Conservation (phyloP, 2,888 invertebrate genomes). For the Lymantria monacha region DNA sequence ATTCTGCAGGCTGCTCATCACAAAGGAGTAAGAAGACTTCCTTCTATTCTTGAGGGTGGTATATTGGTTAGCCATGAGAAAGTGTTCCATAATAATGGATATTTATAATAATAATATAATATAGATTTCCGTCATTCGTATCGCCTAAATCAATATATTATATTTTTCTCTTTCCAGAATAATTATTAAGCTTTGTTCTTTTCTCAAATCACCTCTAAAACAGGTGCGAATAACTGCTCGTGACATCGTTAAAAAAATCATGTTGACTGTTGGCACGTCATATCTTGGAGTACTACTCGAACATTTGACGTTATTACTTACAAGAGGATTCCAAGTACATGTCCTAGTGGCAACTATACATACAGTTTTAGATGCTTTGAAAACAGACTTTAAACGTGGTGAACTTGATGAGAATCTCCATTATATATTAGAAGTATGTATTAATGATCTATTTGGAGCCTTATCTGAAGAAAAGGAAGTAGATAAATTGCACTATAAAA, state of each 20-base stretch:
- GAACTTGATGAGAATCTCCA: conserved; percentile 91
- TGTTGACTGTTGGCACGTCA: conserved; percentile 90
- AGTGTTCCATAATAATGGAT: too few species aligned
- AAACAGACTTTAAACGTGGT: conserved; percentile 85
- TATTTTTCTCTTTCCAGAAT: conserved; percentile 78
- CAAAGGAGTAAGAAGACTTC: too few species aligned
- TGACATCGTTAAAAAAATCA: conserved; percentile 96
- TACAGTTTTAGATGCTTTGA: conserved; percentile 88
- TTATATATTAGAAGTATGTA: conserved; percentile 91
- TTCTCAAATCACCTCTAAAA: conserved; percentile 93
- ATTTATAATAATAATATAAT: too few species aligned
- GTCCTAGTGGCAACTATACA: conserved; percentile 95
- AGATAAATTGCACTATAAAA: conserved; percentile 89
- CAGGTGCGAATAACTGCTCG: conserved; percentile 93
- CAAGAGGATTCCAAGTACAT: conserved; percentile 96
- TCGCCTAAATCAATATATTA: neutral
- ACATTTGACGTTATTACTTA: conserved; percentile 91
- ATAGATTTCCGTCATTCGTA: too few species aligned
- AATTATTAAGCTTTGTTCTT: conserved; percentile 94
- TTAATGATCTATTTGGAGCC: conserved; percentile 93
- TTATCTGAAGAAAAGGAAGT: conserved; percentile 96
- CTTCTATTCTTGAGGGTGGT: too few species aligned
- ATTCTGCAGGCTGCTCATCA: too few species aligned
- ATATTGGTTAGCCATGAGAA: too few species aligned
- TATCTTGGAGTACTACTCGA: conserved; percentile 90